Evolutionary conservation across 1,140 invertebrate species (phyloP), one percentile per base, ranked within the genome.

Genomic region (Zophobas morio): DNA sequence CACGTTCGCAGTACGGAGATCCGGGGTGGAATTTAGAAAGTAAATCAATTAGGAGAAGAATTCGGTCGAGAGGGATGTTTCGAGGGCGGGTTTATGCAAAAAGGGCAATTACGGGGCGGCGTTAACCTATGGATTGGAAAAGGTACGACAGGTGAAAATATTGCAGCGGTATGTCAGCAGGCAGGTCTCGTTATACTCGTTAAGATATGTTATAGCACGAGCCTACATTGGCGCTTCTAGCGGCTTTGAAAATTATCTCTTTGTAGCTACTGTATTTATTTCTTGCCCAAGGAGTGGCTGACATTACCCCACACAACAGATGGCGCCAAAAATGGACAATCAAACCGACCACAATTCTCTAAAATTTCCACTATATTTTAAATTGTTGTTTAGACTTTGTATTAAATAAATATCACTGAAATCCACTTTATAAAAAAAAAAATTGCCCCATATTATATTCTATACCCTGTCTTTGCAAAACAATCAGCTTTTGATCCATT

Each of bases 221-320:
- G 49, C 49, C 49, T 20, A 60, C 36, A 37, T 60, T 63, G 57
- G 39, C 57, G 57, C 57, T 63, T 4, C 32, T 37, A 63, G 57
- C 57, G 57, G 39, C 57, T n/a, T 37, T 39, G 6, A 37, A 63
- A 63, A 63, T 63, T 63, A 8, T 8, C 37, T 63, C 57, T 63
- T 57, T 36, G 6, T 34, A 6, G 57, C 57, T 63, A 63, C 57
- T 39, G 57, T 63, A 39, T 63, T 63, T 39, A 39, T 63, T 63
- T 63, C 20, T 20, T 20, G 20, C 20, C 20, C 20, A 20, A 20
- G 20, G 20, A 20, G 20, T 20, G 20, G 20, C 20, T 20, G 20
- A 20, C 20, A 20, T 20, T 20, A 20, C 20, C 20, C 20, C 20
- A 20, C 20, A 20, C 20, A 20, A 20, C 20, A 20, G 20, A 20